A percentile compares a stretch with the other conserved stretches of the same genome.
These are phyloP conservation scores for Brenthis daphne DNA, from an alignment of 2,888 invertebrate genomes.

Conservation along the genomic window DNA sequence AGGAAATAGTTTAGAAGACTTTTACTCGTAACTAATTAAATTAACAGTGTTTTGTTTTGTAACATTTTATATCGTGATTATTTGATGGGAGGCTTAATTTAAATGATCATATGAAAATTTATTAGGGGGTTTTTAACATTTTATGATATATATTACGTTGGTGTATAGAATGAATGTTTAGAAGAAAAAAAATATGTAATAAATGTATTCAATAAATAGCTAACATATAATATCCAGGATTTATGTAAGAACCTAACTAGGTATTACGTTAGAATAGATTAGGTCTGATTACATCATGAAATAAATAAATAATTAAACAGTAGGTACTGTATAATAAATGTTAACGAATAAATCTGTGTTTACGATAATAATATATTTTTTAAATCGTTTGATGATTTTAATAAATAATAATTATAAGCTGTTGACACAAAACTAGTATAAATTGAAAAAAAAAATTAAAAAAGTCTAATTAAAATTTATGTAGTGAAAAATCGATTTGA, in stretches of 20 bases:
- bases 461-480: neutral
- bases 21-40: constrained; percentile 8
- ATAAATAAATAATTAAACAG: constrained; percentile 32
- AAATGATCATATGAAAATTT: neutral
- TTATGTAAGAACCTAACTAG: constrained; percentile 50
- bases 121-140: neutral
- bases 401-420: neutral
- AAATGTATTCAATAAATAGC: neutral
- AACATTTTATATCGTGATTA: neutral
- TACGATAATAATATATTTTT: neutral
- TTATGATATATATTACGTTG: neutral
- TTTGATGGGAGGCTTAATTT: neutral
- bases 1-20: constrained; percentile 15
- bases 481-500: constrained; percentile 15
- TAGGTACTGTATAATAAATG: constrained; percentile 17
- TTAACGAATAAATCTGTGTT: neutral
- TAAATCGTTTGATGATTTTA: no score
- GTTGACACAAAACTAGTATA: neutral
- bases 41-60: constrained; percentile 1
- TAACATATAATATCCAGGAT: constrained; percentile 38
- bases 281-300: constrained; percentile 58
- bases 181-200: no score
- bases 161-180: neutral
- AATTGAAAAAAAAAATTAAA: neutral
- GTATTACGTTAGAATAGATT: constrained; percentile 64